Base-by-base conservation (phyloP, 1,140 invertebrate species). In the fruit fly (Drosophila melanogaster) region DNA sequence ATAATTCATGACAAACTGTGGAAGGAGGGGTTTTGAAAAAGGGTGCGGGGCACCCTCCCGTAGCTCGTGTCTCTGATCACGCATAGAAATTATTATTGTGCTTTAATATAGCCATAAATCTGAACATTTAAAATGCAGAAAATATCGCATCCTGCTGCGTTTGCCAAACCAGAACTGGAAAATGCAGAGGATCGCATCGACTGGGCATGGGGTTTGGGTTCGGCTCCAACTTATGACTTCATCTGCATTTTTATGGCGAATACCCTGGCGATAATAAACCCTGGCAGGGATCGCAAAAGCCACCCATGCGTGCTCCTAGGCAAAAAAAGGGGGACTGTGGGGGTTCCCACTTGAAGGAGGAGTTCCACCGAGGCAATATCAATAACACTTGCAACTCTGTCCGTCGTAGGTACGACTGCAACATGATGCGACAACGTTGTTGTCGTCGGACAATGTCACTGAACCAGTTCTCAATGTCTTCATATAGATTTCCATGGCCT, bases 401-500 rank as follows among this genome's bases (percentile, higher is more conserved):
- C 75, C 50, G 56, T 40, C 10, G 49, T 15, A 30, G 30, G 30
- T 35, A 14, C 30, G 75, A 72, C 50, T 86, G 83, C 84, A 87
- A 87, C 84, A 87, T 87, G 83, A 87, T 87, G 83, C 83, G 83
- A 89, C 83, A 80, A 77, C 74, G 55, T 51, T 57, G 62, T 53
- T 58, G 55, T 51, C 40, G 56, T 56, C 37, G 65, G 84, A 78
- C 84, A 89, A 89, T 89, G 84, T 89, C 84, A 89, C 84, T 89
- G 84, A 89, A 89, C 84, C 84, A 89, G 84, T 89, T 89, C 84
- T 89, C 84, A 90, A 89, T 89, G 84, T 89, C 84, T 89, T 89
- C 76, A 89, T 87, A 83, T 66, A 81, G 60, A 81, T 77, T 72
- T 65, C 66, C 65, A 80, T 60, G 64, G 38, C 61, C 56, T 43